phyloP scores from a whole-genome alignment of 1,140 invertebrate species.

The Drosophila kikkawai region DNA sequence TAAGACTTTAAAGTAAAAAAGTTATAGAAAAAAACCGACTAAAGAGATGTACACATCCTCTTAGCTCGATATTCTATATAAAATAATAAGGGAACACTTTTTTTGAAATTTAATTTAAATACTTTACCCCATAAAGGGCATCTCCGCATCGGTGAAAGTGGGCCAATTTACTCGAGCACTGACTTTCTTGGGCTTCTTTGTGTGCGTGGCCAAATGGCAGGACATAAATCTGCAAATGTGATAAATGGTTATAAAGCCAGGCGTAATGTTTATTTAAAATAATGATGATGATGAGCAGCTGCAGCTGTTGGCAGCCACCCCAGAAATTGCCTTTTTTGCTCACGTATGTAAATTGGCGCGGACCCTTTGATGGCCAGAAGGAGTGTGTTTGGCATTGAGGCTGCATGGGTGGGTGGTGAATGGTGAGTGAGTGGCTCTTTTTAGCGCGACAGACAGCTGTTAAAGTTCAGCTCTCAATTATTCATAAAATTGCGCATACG shows the following conservation, averaged over 20 bases:
- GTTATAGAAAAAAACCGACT: no score
- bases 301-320: slow-evolving; percentile 18
- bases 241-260: slow-evolving; percentile 79
- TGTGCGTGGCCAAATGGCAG: slow-evolving; percentile 44
- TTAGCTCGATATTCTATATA: no score
- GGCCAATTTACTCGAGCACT: slow-evolving; percentile 36
- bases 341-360: slow-evolving; percentile 61
- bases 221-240: slow-evolving; percentile 79
- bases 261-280: slow-evolving; percentile 81
- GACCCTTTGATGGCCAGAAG: slow-evolving; percentile 42
- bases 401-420: neutral
- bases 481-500: slow-evolving; percentile 78
- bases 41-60: no score
- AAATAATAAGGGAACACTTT: no score
- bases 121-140: slow-evolving; percentile 10
- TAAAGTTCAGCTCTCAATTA: slow-evolving; percentile 72
- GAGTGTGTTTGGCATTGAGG: slow-evolving; percentile 25
- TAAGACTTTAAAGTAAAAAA: no score
- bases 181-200: slow-evolving; percentile 28
- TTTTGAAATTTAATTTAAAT: neutral
- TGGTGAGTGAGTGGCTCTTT: slow-evolving; percentile 42
- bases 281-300: slow-evolving; percentile 75
- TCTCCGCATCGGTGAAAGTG: slow-evolving; percentile 7
- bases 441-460: slow-evolving; percentile 45
- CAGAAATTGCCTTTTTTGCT: slow-evolving; percentile 17